Conservation (phyloP, 2,888 invertebrate genomes). For the Nasonia oneida region DNA sequence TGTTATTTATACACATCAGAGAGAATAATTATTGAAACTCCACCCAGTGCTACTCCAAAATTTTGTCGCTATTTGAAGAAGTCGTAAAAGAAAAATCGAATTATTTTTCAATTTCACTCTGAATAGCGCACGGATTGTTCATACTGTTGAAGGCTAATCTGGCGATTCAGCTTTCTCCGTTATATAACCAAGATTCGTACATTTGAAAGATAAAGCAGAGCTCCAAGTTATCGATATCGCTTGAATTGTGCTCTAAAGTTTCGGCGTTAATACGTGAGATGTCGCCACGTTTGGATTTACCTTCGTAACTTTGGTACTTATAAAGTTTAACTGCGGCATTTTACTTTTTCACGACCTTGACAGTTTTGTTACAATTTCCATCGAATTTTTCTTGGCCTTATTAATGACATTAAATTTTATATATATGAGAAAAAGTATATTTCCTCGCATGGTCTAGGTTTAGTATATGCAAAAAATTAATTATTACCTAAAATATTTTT, state of each 20-base stretch:
- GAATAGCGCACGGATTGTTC: too few species aligned
- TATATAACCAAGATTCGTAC: neutral
- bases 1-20: constrained; percentile 14
- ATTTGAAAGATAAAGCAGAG: neutral
- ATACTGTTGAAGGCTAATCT: neutral
- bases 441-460: too few species aligned
- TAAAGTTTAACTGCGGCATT: too few species aligned
- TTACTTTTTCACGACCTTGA: too few species aligned
- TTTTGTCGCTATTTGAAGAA: neutral
- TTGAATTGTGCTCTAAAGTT: neutral
- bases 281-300: neutral
- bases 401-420: too few species aligned
- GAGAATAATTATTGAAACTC: neutral
- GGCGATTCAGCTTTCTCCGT: neutral
- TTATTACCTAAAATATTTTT: too few species aligned
- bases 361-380: too few species aligned
- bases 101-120: too few species aligned
- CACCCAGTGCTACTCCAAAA: neutral
- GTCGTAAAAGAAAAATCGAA: too few species aligned
- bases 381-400: too few species aligned
- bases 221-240: neutral
- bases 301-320: neutral
- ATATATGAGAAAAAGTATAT: too few species aligned
- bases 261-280: neutral
- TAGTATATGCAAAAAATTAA: too few species aligned